Conservation (phyloP, 1,140 invertebrate species). For the Pollicipes pollicipes region DNA sequence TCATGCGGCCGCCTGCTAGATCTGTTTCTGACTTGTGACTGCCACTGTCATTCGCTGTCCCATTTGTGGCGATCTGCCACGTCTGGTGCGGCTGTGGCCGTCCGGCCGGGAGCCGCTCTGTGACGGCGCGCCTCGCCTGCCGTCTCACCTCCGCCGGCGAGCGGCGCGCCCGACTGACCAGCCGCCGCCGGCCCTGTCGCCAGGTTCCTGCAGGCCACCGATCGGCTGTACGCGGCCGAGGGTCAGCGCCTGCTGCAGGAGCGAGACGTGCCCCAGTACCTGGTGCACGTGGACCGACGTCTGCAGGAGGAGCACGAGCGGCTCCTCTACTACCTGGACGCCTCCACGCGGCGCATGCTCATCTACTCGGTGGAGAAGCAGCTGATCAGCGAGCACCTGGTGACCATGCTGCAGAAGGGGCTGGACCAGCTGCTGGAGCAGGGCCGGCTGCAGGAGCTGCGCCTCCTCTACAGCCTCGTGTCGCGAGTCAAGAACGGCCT, state of each 20-base stretch:
- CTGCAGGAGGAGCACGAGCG: conserved; percentile 90
- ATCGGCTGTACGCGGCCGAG: conserved; percentile 78
- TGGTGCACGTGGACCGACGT: conserved; percentile 84
- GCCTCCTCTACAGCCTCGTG: conserved; percentile 72
- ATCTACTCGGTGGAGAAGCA: conserved; percentile 88
- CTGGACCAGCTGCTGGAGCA: conserved; percentile 77
- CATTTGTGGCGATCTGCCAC: too few species aligned
- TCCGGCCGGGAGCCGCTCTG: too few species aligned
- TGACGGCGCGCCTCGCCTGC: too few species aligned
- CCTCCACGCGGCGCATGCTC: conserved; percentile 82
- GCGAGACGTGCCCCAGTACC: conserved; percentile 80
- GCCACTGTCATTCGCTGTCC: too few species aligned
- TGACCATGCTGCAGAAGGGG: conserved; percentile 79
- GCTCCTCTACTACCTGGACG: conserved; percentile 81
- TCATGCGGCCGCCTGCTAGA: too few species aligned
- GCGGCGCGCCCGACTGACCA: too few species aligned
- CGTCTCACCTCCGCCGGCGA: too few species aligned
- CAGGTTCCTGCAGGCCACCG: conserved; percentile 76
- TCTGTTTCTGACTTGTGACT: too few species aligned
- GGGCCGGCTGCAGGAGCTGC: conserved; percentile 69
- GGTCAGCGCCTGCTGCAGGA: conserved; percentile 84
- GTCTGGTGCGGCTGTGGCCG: too few species aligned
- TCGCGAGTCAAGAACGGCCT: conserved; percentile 82
- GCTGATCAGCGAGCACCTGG: conserved; percentile 77
- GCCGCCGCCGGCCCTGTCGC: too few species aligned